Evolutionary conservation across 1,140 invertebrate species (phyloP).

Genomic region (Drosophila triauraria): DNA sequence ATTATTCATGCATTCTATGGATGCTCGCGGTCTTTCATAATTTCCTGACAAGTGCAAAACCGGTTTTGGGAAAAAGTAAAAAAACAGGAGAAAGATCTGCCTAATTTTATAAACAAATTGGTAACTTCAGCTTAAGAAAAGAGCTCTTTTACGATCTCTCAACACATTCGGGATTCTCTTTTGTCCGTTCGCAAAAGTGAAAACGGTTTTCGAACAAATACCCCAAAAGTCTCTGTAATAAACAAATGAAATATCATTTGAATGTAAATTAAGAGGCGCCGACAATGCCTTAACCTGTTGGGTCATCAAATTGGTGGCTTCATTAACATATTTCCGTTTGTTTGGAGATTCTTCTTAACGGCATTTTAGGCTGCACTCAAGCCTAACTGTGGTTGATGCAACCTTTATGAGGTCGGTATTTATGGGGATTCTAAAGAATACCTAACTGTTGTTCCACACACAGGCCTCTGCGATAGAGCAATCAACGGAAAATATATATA

Average conservation of each 20-base stretch:
- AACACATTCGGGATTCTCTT: conserved; percentile 30
- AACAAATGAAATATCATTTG: conserved; percentile 49
- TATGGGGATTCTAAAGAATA: too few species aligned
- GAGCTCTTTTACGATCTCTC: conserved; percentile 44
- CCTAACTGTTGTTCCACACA: conserved; percentile 40
- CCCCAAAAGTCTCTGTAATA: conserved; percentile 27
- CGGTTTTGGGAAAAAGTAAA: conserved; percentile 53
- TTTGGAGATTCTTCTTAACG: conserved; percentile 50
- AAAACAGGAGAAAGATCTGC: conserved; percentile 8
- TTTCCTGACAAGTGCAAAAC: conserved; percentile 65
- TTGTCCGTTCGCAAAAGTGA: conserved; percentile 74
- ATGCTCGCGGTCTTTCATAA: conserved; percentile 61
- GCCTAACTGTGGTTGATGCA: conserved; percentile 40
- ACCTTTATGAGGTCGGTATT: too few species aligned
- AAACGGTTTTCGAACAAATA: conserved; percentile 53
- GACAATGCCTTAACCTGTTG: conserved; percentile 30
- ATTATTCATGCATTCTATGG: conserved; percentile 71
- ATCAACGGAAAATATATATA: conserved; percentile 45
- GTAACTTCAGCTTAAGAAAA: conserved; percentile 9
- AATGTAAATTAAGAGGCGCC: conserved; percentile 38
- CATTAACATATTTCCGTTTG: conserved; percentile 40
- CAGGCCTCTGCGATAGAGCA: not conserved
- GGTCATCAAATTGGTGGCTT: conserved; percentile 40
- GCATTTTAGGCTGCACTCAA: conserved; percentile 25
- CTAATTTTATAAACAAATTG: conserved; percentile 60